A percentile compares a stretch with the other conserved stretches of the same genome.
Conservation (phyloP, 2,888 invertebrate species). For the Unio delphinus region DNA sequence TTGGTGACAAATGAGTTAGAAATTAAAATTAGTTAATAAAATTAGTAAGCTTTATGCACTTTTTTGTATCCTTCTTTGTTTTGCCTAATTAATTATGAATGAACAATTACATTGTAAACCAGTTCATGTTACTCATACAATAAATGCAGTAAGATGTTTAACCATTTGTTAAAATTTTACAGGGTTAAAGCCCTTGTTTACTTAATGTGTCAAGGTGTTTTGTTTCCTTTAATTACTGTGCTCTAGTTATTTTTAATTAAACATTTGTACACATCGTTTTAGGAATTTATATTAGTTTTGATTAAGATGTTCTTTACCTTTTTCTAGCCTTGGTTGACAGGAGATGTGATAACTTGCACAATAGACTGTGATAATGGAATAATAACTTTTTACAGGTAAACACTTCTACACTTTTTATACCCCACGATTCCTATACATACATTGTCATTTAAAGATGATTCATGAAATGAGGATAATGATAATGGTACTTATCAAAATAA, state of each 20-base stretch:
- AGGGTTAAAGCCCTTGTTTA: too few species aligned
- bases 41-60: neutral
- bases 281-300: too few species aligned
- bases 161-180: neutral
- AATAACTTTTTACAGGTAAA: constrained; percentile 79
- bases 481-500: too few species aligned
- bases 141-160: neutral
- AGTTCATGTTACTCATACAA: too few species aligned
- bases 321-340: constrained; percentile 81
- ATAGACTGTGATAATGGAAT: constrained; percentile 82
- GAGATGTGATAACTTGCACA: constrained; percentile 85
- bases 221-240: too few species aligned
- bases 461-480: too few species aligned
- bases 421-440: too few species aligned
- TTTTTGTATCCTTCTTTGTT: neutral
- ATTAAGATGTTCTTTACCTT: neutral
- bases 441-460: too few species aligned
- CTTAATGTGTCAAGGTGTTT: too few species aligned
- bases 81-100: constrained; percentile 1
- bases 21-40: neutral
- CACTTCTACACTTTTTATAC: neutral
- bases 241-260: too few species aligned
- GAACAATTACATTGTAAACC: neutral
- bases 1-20: too few species aligned
- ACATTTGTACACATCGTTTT: too few species aligned